Conservation (phyloP, 2,113 vertebrate species). For the Lamprotornis superbus region DNA sequence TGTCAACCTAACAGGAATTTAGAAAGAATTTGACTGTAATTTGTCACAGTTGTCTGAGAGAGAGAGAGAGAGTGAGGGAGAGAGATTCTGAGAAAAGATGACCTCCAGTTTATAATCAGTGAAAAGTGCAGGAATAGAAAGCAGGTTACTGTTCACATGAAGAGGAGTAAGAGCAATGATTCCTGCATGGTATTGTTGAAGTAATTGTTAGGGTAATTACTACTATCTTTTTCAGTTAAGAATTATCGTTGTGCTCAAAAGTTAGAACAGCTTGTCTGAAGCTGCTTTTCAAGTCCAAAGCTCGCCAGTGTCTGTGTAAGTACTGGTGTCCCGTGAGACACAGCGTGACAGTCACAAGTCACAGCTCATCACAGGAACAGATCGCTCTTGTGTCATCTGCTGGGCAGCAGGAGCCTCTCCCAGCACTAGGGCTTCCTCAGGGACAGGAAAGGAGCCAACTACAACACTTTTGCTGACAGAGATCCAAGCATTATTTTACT, state of each 20-base stretch:
- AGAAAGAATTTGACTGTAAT: background rate
- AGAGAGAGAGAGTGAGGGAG: background rate
- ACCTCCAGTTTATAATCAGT: background rate
- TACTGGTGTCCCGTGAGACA: background rate
- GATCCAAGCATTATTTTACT: conserved; percentile 56
- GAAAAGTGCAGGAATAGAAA: background rate
- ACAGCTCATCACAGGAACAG: conserved; percentile 2
- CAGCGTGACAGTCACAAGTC: background rate
- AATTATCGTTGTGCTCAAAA: background rate
- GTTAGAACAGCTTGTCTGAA: background rate
- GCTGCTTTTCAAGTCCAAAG: background rate
- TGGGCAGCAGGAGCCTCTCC: background rate
- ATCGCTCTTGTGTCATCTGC: background rate
- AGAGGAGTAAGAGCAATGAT: background rate
- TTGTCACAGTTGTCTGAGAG: background rate
- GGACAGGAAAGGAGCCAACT: conserved; percentile 37
- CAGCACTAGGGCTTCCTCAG: background rate
- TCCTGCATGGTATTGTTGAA: background rate
- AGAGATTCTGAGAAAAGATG: background rate
- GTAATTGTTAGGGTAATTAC: background rate
- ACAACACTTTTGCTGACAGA: conserved; percentile 22
- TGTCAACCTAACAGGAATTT: background rate
- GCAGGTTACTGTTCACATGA: background rate
- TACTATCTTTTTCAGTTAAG: background rate
- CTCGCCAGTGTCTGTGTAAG: rapidly evolving